phyloP scores from a whole-genome alignment of 2,888 invertebrate species.

The Chrysodeixis includens region DNA sequence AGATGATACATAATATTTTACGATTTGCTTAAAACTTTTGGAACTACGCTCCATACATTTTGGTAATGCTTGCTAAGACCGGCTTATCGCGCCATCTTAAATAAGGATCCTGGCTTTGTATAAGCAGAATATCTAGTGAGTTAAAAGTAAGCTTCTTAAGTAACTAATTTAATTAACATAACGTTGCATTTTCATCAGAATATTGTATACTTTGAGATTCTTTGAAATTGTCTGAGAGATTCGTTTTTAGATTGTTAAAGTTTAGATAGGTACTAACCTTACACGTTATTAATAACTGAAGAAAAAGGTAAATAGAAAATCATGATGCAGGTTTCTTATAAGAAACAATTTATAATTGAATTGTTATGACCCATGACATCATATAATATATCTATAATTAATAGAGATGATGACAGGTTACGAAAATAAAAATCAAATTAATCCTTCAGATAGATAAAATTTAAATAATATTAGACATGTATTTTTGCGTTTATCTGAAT shows the following conservation, averaged over 20 bases:
- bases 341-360: too few species aligned
- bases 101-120: neutral
- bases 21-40: neutral
- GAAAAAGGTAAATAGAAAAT: too few species aligned
- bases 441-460: too few species aligned
- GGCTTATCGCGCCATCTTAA: conserved; percentile 6
- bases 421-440: too few species aligned
- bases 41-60: neutral
- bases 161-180: conserved; percentile 10
- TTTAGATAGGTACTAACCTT: neutral
- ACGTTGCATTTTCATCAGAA: conserved; percentile 4
- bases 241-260: neutral
- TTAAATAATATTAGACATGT: too few species aligned
- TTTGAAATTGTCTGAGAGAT: too few species aligned
- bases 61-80: neutral
- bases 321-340: too few species aligned
- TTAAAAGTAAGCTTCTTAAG: conserved; percentile 1
- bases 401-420: too few species aligned
- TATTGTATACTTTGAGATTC: neutral
- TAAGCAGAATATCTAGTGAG: neutral
- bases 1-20: neutral
- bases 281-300: too few species aligned
- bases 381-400: too few species aligned
- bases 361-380: too few species aligned
- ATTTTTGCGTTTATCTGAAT: too few species aligned